These are phyloP conservation scores for Calameuta idolon DNA, from an alignment of 2,888 invertebrate genomes.

Conservation along the genomic window DNA sequence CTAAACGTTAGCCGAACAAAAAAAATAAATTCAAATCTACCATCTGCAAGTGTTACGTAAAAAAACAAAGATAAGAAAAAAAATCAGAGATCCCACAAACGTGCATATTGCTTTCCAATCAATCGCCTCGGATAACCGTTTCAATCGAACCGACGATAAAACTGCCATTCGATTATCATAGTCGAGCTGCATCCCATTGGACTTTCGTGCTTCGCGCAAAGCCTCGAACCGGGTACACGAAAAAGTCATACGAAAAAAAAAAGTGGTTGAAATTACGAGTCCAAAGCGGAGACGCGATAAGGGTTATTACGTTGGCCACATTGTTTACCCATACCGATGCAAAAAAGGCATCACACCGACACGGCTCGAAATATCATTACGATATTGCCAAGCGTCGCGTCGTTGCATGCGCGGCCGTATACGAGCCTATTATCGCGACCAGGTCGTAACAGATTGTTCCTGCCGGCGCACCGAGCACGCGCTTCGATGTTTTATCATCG, in stretches of 20 bases:
- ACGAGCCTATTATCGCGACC: neutral
- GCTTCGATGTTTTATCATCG: neutral
- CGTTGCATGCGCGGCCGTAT: neutral
- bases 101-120: neutral
- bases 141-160: neutral
- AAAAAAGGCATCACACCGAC: neutral
- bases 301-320: neutral
- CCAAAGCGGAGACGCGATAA: neutral
- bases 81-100: neutral
- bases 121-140: neutral
- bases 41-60: neutral
- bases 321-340: neutral
- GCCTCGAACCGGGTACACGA: neutral
- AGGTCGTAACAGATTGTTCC: neutral
- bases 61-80: neutral
- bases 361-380: neutral
- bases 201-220: neutral
- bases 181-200: neutral
- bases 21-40: neutral
- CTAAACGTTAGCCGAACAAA: neutral
- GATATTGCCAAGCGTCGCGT: neutral
- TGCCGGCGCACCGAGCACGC: neutral
- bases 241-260: neutral
- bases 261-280: neutral
- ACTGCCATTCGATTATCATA: neutral